phyloP scores from a whole-genome alignment of 2,888 invertebrate species.

The Drosophila prolongata region DNA sequence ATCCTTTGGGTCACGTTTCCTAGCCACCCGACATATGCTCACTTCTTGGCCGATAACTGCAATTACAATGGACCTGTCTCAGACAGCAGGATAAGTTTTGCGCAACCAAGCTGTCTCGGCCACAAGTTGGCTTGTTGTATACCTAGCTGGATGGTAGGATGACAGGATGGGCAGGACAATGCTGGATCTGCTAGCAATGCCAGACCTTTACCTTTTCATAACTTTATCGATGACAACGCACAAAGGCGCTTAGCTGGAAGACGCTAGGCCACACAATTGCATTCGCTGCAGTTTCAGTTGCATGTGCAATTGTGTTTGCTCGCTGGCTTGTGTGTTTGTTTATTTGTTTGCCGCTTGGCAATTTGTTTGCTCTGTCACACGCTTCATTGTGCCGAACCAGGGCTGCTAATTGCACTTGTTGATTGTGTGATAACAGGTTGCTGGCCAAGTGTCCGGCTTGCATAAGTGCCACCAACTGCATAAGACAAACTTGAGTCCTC shows the following conservation, averaged over 20 bases:
- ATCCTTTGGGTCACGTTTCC: conserved; percentile 27
- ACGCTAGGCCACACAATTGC: conserved; percentile 14
- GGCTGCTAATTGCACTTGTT: conserved; percentile 77
- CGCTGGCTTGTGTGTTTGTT: conserved; percentile 38
- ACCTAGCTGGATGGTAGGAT: not conserved
- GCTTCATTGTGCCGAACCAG: conserved; percentile 65
- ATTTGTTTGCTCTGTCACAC: conserved; percentile 78
- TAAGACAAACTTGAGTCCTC: conserved; percentile 70
- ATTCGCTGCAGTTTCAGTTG: conserved; percentile 16
- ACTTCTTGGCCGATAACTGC: conserved; percentile 36
- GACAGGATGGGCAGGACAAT: conserved; percentile 23
- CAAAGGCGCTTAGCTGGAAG: conserved; percentile 33
- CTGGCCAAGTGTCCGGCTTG: conserved; percentile 45
- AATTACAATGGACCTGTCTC: conserved; percentile 25
- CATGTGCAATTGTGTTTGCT: conserved; percentile 42
- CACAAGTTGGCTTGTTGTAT: conserved; percentile 15
- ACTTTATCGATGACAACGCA: conserved; percentile 38
- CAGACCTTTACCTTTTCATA: conserved; percentile 37
- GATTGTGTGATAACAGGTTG: conserved; percentile 74
- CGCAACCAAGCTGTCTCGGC: conserved; percentile 33
- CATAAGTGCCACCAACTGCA: conserved; percentile 70
- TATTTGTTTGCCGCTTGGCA: conserved; percentile 70
- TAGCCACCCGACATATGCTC: conserved; percentile 34
- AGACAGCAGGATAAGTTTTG: conserved; percentile 28
- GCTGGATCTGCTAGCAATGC: conserved; percentile 5